These are phyloP conservation scores for Andrena flavipes DNA, from an alignment of 2,888 invertebrate genomes.

Conservation along the genomic window DNA sequence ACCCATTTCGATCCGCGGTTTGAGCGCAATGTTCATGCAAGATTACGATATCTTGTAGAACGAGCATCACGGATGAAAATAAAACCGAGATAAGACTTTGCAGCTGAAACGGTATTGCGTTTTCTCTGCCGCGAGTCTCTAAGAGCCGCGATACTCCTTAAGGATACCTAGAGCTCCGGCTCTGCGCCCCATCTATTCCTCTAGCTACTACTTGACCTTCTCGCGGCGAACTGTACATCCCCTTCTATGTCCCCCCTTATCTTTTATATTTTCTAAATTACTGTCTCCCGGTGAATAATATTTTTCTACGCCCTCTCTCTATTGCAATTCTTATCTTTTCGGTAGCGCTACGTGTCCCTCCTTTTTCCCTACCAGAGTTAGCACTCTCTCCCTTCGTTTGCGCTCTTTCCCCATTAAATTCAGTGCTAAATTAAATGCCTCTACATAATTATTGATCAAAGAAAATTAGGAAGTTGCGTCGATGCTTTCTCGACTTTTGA, in stretches of 20 bases:
- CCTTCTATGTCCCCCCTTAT: slow-evolving; percentile 12
- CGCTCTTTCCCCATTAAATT: not conserved
- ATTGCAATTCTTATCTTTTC: not conserved
- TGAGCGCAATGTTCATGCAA: slow-evolving; percentile 49
- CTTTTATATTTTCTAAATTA: slow-evolving; percentile 35
- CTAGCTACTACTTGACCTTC: not conserved
- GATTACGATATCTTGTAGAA: slow-evolving; percentile 56
- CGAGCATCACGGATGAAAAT: slow-evolving; percentile 40
- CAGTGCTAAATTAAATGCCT: not conserved
- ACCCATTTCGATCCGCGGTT: slow-evolving; percentile 34
- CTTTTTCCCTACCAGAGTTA: not conserved
- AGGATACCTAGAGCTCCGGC: slow-evolving; percentile 27
- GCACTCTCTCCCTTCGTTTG: not conserved
- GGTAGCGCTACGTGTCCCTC: too few relatives aligned
- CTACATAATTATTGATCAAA: not conserved
- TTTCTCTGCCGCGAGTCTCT: slow-evolving; percentile 33
- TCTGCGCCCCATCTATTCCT: not conserved
- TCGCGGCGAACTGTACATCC: slow-evolving; percentile 1
- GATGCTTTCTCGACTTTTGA: not conserved
- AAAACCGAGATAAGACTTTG: slow-evolving; percentile 58
- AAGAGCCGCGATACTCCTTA: slow-evolving; percentile 34
- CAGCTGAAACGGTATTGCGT: slow-evolving; percentile 46
- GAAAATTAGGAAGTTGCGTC: not conserved
- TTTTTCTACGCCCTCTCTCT: not conserved
- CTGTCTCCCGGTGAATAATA: slow-evolving; percentile 11